A percentile compares a stretch with the other conserved stretches of the same genome.
Evolutionary conservation across 2,888 invertebrate genomes (phyloP).

Genomic region (Eupithecia pulchellata): DNA sequence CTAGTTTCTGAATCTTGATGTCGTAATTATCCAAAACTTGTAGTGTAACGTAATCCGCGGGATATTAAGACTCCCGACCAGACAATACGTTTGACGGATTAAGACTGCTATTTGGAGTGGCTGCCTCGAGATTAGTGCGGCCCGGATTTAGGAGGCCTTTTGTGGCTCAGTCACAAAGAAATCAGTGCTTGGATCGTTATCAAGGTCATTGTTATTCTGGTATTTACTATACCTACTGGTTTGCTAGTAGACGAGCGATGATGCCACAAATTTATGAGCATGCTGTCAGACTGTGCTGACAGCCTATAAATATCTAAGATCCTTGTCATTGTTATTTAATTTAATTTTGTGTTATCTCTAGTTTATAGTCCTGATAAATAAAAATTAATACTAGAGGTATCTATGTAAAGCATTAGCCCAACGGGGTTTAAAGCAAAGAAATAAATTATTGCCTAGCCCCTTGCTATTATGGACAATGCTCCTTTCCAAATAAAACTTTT

Average conservation of each 20-base stretch:
- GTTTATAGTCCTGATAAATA: too few relatives aligned
- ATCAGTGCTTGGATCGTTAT: not conserved
- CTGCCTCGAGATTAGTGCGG: conserved; percentile 44
- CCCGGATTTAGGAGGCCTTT: conserved; percentile 61
- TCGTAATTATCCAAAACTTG: conserved; percentile 27
- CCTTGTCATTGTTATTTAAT: too few relatives aligned
- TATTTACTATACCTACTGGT: not conserved
- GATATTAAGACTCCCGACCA: conserved; percentile 41
- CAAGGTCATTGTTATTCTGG: not conserved
- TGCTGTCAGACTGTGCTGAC: too few relatives aligned
- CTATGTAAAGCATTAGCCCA: too few relatives aligned
- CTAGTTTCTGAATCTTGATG: conserved; percentile 10
- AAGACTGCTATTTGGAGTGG: conserved; percentile 45
- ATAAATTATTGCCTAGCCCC: too few relatives aligned
- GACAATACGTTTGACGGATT: conserved; percentile 50
- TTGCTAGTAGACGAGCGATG: not conserved
- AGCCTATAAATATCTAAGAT: too few relatives aligned
- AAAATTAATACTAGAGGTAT: too few relatives aligned
- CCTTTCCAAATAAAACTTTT: not conserved
- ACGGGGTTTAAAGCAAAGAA: too few relatives aligned
- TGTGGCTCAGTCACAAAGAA: conserved; percentile 33
- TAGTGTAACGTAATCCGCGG: conserved; percentile 29
- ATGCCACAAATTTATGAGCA: not conserved
- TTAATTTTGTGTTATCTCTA: too few relatives aligned
- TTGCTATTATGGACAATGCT: not conserved